These are phyloP conservation scores for Pelusios castaneus DNA, from an alignment of 2,113 vertebrate species.

Conservation along the genomic window DNA sequence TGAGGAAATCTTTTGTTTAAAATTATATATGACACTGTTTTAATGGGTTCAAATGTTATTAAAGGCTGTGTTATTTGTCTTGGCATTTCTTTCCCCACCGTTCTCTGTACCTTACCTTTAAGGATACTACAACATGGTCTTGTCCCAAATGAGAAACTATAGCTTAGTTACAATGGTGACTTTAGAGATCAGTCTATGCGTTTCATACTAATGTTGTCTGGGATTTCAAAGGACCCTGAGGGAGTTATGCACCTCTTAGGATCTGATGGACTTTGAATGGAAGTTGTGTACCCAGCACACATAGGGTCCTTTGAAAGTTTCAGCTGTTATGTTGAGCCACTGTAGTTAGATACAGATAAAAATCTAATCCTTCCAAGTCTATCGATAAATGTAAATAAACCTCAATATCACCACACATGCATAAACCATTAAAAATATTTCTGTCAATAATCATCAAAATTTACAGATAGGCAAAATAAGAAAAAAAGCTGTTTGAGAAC, in stretches of 20 bases:
- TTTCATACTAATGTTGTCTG: not conserved
- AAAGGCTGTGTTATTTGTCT: not conserved
- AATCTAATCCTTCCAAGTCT: too few species aligned
- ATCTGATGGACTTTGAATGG: not conserved
- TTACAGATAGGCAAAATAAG: not conserved
- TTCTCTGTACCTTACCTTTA: not conserved
- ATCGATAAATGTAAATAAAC: not conserved
- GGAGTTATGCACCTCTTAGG: not conserved
- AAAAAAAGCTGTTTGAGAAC: not conserved
- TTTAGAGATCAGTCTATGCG: not conserved
- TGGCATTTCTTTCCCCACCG: not conserved
- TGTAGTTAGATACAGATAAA: not conserved
- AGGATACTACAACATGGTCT: not conserved
- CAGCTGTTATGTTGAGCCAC: not conserved
- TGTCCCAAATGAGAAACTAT: not conserved
- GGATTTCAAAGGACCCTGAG: not conserved
- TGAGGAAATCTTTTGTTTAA: not conserved
- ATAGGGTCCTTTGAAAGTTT: not conserved
- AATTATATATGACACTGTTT: not conserved
- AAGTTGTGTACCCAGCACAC: not conserved
- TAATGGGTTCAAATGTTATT: not conserved
- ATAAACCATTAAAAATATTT: not conserved
- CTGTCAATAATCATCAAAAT: not conserved
- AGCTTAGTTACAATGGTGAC: not conserved
- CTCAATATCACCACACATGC: not conserved